phyloP scores from a whole-genome alignment of 2,888 invertebrate species.

The Aromia moschata region DNA sequence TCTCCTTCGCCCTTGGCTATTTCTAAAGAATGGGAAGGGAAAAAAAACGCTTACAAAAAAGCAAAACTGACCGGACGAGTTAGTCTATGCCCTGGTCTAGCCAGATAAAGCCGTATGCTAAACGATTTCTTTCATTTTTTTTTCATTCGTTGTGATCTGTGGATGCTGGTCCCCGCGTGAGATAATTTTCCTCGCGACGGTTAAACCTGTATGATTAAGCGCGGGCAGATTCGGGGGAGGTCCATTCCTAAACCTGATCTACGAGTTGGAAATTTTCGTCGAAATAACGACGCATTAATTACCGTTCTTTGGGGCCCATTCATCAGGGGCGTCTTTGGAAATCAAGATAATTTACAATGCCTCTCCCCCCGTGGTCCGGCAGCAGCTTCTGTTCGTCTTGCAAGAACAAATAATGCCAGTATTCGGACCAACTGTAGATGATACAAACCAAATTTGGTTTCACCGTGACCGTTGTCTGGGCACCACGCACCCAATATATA shows the following conservation, averaged over 20 bases:
- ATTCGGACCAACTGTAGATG: too few species aligned
- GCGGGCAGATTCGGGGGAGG: neutral
- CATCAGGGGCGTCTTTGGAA: neutral
- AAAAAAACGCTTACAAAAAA: too few species aligned
- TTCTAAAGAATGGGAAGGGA: too few species aligned
- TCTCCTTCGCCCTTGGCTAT: too few species aligned
- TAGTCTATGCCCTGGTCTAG: constrained; percentile 14
- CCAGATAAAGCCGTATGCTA: constrained; percentile 7
- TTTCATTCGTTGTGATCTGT: constrained; percentile 1
- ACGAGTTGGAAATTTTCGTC: constrained; percentile 4
- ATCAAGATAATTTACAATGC: constrained; percentile 1
- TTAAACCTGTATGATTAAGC: constrained; percentile 25
- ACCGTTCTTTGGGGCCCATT: neutral
- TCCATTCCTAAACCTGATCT: constrained; percentile 3
- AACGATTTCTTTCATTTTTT: constrained; percentile 24
- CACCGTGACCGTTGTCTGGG: too few species aligned
- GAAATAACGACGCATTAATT: constrained; percentile 9
- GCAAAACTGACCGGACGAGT: constrained; percentile 7
- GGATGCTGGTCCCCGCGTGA: constrained; percentile 23
- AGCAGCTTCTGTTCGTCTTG: too few species aligned
- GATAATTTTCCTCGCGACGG: constrained; percentile 22
- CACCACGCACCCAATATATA: too few species aligned
- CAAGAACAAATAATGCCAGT: too few species aligned
- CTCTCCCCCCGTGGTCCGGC: neutral
- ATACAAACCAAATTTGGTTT: too few species aligned